Evolutionary conservation across 2,797 vertebrate genomes (phyloP).

Genomic region (Pseudomugil tenellus): DNA sequence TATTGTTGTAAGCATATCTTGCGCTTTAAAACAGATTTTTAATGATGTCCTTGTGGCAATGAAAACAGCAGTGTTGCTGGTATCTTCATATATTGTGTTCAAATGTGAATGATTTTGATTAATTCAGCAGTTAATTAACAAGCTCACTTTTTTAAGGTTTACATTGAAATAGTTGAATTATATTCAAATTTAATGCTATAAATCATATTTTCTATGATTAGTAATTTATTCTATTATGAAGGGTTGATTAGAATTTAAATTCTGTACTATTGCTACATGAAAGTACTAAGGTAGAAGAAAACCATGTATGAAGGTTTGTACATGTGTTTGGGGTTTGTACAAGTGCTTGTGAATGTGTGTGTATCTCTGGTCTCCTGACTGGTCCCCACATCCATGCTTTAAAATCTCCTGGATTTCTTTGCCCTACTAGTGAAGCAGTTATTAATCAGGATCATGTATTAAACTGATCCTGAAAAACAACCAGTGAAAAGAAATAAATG

Average conservation of each 20-base stretch:
- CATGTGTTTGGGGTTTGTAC: background rate
- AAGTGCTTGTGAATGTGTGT: conserved; percentile 12
- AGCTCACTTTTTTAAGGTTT: background rate
- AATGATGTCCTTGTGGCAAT: too few species aligned
- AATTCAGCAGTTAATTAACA: too few species aligned
- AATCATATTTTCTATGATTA: conserved; percentile 3
- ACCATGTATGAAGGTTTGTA: background rate
- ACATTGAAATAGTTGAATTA: background rate
- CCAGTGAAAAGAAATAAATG: conserved; percentile 64
- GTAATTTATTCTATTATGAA: conserved; percentile 4
- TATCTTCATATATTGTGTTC: too few species aligned
- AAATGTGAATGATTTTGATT: too few species aligned
- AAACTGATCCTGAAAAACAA: conserved; percentile 75
- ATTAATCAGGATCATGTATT: conserved; percentile 76
- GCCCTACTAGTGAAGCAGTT: conserved; percentile 67
- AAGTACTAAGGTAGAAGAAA: conserved; percentile 37
- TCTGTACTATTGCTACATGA: conserved; percentile 23
- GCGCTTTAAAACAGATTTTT: too few species aligned
- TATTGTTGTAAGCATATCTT: too few species aligned
- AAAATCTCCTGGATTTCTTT: conserved; percentile 68
- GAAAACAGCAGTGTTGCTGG: too few species aligned
- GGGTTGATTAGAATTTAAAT: conserved; percentile 26
- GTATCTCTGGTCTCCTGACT: conserved; percentile 52
- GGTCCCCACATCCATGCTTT: conserved; percentile 73
- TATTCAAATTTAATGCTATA: background rate